Conservation (phyloP, 2,113 vertebrate species). For the Coreoperca whiteheadi region DNA sequence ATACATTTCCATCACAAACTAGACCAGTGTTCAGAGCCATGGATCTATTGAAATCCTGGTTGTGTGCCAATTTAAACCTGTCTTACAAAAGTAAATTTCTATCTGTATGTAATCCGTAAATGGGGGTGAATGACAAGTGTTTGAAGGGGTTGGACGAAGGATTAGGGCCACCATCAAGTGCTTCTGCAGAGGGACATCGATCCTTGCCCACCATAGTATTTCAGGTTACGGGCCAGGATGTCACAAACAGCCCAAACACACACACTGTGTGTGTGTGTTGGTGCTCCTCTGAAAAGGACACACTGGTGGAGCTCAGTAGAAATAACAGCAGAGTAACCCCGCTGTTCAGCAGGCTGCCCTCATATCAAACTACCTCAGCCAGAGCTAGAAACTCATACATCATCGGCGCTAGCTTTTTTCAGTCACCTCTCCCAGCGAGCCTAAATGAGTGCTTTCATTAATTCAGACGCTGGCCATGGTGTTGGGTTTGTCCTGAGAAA, state of each 20-base stretch:
- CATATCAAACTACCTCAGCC: slow-evolving; percentile 25
- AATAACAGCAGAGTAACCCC: slow-evolving; percentile 84
- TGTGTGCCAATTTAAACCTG: slow-evolving; percentile 30
- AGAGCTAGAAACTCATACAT: background rate
- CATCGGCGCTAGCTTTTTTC: background rate
- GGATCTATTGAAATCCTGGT: slow-evolving; percentile 38
- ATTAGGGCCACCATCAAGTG: slow-evolving; percentile 32
- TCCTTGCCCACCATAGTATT: slow-evolving; percentile 83
- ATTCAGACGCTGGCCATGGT: background rate
- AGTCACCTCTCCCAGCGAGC: slow-evolving; percentile 18
- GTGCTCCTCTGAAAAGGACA: slow-evolving; percentile 78
- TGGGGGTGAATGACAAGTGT: slow-evolving; percentile 10
- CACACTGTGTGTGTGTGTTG: slow-evolving; percentile 10
- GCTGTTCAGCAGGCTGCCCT: slow-evolving; percentile 86
- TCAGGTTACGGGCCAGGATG: slow-evolving; percentile 86
- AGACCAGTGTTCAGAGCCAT: slow-evolving; percentile 22
- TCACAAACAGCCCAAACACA: slow-evolving; percentile 86
- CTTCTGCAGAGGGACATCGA: slow-evolving; percentile 84
- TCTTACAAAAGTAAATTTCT: background rate
- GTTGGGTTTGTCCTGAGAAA: slow-evolving; percentile 63
- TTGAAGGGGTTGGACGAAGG: slow-evolving; percentile 72
- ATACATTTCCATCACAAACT: background rate
- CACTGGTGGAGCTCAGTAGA: slow-evolving; percentile 44
- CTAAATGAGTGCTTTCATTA: background rate
- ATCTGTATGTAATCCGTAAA: background rate